phyloP scores from a whole-genome alignment of 2,888 invertebrate genomes.

The Aquatica leii region DNA sequence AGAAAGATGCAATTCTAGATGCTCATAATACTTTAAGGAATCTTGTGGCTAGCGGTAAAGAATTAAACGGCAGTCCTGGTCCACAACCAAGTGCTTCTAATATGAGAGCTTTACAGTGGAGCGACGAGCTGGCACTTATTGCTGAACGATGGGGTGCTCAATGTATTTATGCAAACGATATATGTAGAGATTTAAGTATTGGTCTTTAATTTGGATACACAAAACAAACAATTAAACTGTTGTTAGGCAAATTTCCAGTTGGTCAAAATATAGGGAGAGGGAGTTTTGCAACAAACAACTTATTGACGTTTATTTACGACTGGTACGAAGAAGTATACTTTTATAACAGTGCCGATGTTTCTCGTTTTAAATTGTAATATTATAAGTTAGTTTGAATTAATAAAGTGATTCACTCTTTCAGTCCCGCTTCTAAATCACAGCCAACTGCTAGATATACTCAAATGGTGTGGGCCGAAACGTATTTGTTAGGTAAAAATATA shows the following conservation, averaged over 20 bases:
- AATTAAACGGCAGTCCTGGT: constrained; percentile 55
- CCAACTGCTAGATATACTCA: constrained; percentile 48
- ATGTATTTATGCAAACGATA: constrained; percentile 57
- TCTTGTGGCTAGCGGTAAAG: constrained; percentile 55
- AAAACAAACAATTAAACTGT: neutral
- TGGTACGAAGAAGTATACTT: constrained; percentile 59
- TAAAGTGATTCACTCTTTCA: constrained; percentile 15
- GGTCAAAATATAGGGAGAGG: constrained; percentile 59
- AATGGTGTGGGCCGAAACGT: constrained; percentile 55
- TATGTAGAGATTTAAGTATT: constrained; percentile 54
- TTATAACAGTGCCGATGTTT: constrained; percentile 46
- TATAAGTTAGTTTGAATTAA: neutral
- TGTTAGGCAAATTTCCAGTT: constrained; percentile 57
- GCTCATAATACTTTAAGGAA: constrained; percentile 60
- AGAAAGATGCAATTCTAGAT: constrained; percentile 57
- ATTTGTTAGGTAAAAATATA: constrained; percentile 45
- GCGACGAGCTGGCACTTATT: constrained; percentile 56
- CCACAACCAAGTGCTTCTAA: constrained; percentile 58
- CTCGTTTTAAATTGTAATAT: constrained; percentile 43
- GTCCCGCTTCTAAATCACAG: constrained; percentile 25
- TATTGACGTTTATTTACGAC: constrained; percentile 45
- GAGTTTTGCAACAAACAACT: constrained; percentile 51
- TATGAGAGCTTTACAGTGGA: constrained; percentile 59
- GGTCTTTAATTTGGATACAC: no score
- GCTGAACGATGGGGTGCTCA: constrained; percentile 62